phyloP scores from a whole-genome alignment of 2,113 vertebrate species.

The crab-eating macaque (Macaca fascicularis) region T2T-MFA8v1.1 NC_088378.1:120627001-120627500 shows the following conservation, averaged over 20 bases:
- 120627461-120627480: not conserved
- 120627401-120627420: not conserved
- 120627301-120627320: not conserved
- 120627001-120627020: not conserved
- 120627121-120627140: not conserved
- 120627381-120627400: not conserved
- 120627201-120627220: not conserved
- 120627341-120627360: not conserved
- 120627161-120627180: not conserved
- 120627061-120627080: not conserved
- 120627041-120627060: not conserved
- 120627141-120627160: not conserved
- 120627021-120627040: not conserved
- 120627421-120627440: not conserved
- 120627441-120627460: not conserved
- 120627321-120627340: not conserved
- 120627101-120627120: not conserved
- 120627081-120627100: not conserved
- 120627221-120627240: not conserved
- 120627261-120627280: not conserved
- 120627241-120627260: not conserved
- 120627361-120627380: not conserved
- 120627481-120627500: not conserved
- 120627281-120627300: not conserved
- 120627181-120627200: not conserved